Base-by-base conservation (phyloP, 2,797 vertebrate genomes). In the Myotis planiceps region DNA sequence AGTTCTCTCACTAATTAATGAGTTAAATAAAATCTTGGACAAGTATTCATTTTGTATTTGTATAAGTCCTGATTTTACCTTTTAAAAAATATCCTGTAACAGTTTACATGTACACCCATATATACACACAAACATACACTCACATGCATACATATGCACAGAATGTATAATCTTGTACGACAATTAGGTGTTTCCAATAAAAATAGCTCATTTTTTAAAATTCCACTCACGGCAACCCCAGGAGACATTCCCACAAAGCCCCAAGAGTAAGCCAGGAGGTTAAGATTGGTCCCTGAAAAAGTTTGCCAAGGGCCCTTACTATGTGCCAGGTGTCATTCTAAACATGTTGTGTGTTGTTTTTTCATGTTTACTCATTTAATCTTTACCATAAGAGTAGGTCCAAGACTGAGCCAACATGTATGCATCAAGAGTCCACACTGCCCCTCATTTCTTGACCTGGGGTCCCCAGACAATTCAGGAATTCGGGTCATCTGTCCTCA, bases 11-110 rank as follows among this genome's bases (percentile, higher is more conserved):
- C 19, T 78, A 72, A 58, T 81, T 51, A 55, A 63, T 27, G 13
- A 86, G 45, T 66, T 86, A 91, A 89, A 71, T 39, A 79, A 79
- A 92, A 86, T 39, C 51, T 93, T 71, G 83, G n/a, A 37, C 21
- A 89, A 79, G 6, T 86, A 45, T 78, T 95, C 27, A 66, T 80
- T 80, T 94, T 84, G 14, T 63, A 82, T 65, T 81, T 93, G 4
- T 65, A 37, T 66, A 55, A 92, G 37, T 85, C 49, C 42, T 42
- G 21, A 97, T 81, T 95, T 90, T 58, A 71, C 60, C 39, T 78
- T 88, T 88, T 25, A 88, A 88, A 86, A 71, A 58, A 27, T 5
- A 72, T 39, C 29, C 72, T 76, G 72, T 76, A 87, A 90, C 15
- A 83, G 55, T 75, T 81, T 58, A 34, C 42, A 83, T 12, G 21